Base-by-base conservation (phyloP, 2,888 invertebrate species). In the Phortica magna region DNA sequence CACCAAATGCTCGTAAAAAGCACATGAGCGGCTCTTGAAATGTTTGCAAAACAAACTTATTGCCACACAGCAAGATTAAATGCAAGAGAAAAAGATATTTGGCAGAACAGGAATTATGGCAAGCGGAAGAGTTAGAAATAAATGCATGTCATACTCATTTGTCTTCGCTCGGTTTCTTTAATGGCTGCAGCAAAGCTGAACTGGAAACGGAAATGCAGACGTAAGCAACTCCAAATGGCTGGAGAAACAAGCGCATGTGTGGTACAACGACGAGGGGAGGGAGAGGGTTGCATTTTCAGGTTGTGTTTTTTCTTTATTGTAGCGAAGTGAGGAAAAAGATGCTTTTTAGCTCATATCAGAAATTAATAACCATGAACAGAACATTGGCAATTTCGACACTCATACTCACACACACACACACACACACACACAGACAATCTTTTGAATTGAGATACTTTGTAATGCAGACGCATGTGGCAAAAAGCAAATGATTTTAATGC, bases 301-400 rank as follows among this genome's bases (percentile, higher is more conserved):
- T 31, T 31, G 31, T n/a, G 31, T 31, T 31, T 31, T 31, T 31
- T 31, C 7, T 5, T 5, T 64, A 31, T 64, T 39, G 31, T 64
- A 64, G 22, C 12, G 64, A 6, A 64, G 12, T n/a, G 64, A 64
- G 9, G 31, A 67, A 42, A 5, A 67, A 42, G 42, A 72, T 78
- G 48, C 14, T 48, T 48, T 9, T 14, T 48, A 48, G 48, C 70
- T 67, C 57, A 57, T 55, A 74, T 55, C 48, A 67, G 74, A 74
- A 76, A 81, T 82, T 75, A 76, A 79, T 80, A 79, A 75, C 68
- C 71, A 42, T 12, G 43, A 64, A 57, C 68, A 53, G 57, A 73
- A 73, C 80, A 76, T 75, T 76, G 80, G 70, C 77, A 76, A 76
- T 77, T 74, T 79, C 71, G 74, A 48, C 22, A 75, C 55, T 73